Base-by-base conservation (phyloP, 2,113 vertebrate genomes). In the Dermatemys mawii region DNA sequence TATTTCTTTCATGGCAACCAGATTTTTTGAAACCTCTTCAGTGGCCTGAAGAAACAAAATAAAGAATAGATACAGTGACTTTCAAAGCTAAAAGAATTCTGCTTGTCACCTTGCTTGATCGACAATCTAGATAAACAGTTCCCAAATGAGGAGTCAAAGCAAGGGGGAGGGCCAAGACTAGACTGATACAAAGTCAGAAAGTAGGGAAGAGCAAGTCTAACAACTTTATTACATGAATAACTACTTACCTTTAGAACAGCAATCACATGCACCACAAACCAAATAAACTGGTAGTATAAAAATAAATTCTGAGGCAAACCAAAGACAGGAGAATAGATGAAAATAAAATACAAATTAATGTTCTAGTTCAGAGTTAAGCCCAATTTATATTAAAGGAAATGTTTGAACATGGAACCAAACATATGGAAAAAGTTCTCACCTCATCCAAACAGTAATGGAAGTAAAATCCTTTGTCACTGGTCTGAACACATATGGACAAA, bases 11-110 rank as follows among this genome's bases (percentile, higher is more conserved):
- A 99, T 99, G 93, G 99, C 99, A 95, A 99, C 99, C 88, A 99
- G 97, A 92, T 99, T 99, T 98, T 99, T 99, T 55, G 99, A 99
- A 97, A 99, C 99, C 96, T 99, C 99, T 97, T 99, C 99, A n/a
- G 98, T 99, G 76, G 99, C 99, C 99, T 99, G 93, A 91, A 92
- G 55, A 91, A 95, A 91, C 93, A 78, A 63, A 84, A 60, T 14
- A n/a, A 84, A 84, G 73, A 88, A 67, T 89, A 12, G 88, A 57
- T 49, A 51, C 19, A 83, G 75, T 93, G 78, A 60, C 63, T 90
- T 82, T 44, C 79, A 97, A 48, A 93, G n/a, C 22, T 87, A 3
- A 87, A 17, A 86, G 41, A 91, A 8, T 41, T 27, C 32, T 41
- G 60, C 88, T 87, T 82, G 53, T 55, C 50, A 51, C 50, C 50